Evolutionary conservation across 2,888 invertebrate genomes (phyloP).

Genomic region (Drosophila buzzatii): DNA sequence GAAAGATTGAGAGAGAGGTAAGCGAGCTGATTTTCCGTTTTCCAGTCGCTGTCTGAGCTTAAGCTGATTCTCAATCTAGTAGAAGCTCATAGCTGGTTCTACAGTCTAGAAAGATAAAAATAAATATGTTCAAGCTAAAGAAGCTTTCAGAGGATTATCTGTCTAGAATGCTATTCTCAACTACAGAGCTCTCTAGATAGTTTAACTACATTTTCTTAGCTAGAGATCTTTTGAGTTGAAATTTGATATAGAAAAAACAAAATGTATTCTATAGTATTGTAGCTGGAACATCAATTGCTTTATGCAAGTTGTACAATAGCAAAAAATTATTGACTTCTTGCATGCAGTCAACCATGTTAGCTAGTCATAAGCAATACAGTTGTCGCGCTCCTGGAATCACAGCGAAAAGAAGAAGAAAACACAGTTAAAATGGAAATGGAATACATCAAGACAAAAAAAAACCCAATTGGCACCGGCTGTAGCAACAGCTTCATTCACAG

Average conservation of each 20-base stretch:
- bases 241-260: too few relatives aligned
- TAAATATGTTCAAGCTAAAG: neutral
- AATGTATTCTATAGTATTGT: too few relatives aligned
- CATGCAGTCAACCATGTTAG: neutral
- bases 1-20: too few relatives aligned
- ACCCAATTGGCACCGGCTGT: conserved; percentile 10
- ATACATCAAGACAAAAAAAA: conserved; percentile 50
- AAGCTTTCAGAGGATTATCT: neutral
- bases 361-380: neutral
- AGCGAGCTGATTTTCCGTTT: too few relatives aligned
- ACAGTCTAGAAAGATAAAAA: too few relatives aligned
- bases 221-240: too few relatives aligned
- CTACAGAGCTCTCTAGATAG: neutral
- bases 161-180: neutral
- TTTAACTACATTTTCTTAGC: too few relatives aligned
- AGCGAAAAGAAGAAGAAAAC: neutral
- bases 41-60: too few relatives aligned
- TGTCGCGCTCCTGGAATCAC: neutral
- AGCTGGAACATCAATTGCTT: neutral
- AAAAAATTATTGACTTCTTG: neutral
- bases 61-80: too few relatives aligned
- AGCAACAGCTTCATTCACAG: neutral
- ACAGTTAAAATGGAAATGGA: conserved; percentile 1
- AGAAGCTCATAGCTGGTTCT: too few relatives aligned
- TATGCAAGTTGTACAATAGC: too few relatives aligned